Evolutionary conservation across 2,797 vertebrate species (phyloP), one percentile per base, ranked within the genome.

Genomic region (Sebastes dallii): DNA sequence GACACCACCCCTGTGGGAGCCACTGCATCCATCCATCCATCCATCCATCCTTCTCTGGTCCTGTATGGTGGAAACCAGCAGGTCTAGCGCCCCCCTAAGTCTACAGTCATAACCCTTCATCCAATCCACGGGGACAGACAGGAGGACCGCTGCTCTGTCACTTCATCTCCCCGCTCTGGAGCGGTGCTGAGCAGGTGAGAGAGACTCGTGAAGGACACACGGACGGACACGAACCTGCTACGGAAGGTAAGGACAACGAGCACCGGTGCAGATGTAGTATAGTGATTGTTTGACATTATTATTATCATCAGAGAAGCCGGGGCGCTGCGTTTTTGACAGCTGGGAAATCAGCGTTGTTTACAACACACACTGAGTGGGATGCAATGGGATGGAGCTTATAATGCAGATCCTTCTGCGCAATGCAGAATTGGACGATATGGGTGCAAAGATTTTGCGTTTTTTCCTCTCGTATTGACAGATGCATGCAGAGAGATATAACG

Each of bases 161-260:
- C 80, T 84, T 76, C 83, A 88, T 87, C 62, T 75, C 83, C 70
- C 89, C 24, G 87, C 90, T 92, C 88, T 54, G 69, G 80, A 90
- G 86, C 86, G 88, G 88, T 83, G 92, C 91, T 93, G 93, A 93
- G 90, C 91, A 92, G 92, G 90, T 87, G 91, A 55, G 91, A 88
- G 81, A 88, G 81, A 85, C 30, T 91, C 88, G 84, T 88, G 89
- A 94, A 94, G 94, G 93, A 88, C 91, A 88, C 84, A 86, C 84
- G 58, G 72, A 77, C 86, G 24, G 24, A 78, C 82, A 3, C 36
- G 36, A 39, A 39, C 85, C 80, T 87, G 78, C 83, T 55, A 72
- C 89, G 29, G 50, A 91, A 94, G 96, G 96, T 96, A 93, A 94
- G 93, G 39, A 80, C 60, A 5, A 5, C 6, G 52, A 6, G 32